Conservation (phyloP, 2,113 vertebrate species). For the Lonchura striata region DNA sequence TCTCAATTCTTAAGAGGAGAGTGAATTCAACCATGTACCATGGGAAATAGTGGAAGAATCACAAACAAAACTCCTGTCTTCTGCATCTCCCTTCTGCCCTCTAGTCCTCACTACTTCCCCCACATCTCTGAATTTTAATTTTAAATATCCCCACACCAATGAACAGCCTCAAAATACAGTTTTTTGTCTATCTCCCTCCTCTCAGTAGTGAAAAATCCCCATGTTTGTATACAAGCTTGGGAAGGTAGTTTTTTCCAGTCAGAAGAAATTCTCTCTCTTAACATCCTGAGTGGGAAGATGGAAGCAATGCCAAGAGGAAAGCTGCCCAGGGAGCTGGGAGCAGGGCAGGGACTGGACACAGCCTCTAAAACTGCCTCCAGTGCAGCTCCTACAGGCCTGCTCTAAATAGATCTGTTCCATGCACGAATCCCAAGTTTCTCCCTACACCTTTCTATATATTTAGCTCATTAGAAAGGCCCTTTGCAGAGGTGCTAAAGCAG, state of each 20-base stretch:
- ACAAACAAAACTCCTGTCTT: background rate
- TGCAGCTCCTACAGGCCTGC: background rate
- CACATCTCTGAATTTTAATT: background rate
- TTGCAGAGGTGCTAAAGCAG: constrained; percentile 48
- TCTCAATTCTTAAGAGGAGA: background rate
- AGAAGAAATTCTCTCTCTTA: background rate
- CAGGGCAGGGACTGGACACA: background rate
- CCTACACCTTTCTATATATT: constrained; percentile 33
- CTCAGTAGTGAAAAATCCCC: background rate
- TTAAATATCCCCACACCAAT: background rate
- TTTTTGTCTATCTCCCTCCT: background rate
- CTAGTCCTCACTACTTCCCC: background rate
- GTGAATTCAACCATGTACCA: background rate
- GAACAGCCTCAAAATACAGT: background rate
- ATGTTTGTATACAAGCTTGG: background rate
- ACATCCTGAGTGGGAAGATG: background rate
- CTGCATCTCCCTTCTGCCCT: background rate
- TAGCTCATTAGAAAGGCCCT: constrained; percentile 27
- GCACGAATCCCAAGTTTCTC: background rate
- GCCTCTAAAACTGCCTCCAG: background rate
- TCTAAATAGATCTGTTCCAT: constrained; percentile 16
- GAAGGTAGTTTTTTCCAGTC: background rate
- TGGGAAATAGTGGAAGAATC: background rate
- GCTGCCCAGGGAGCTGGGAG: background rate
- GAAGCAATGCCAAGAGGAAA: background rate